These are phyloP conservation scores for Pyrrhia umbra DNA, from an alignment of 2,888 invertebrate genomes.

Conservation along the genomic window DNA sequence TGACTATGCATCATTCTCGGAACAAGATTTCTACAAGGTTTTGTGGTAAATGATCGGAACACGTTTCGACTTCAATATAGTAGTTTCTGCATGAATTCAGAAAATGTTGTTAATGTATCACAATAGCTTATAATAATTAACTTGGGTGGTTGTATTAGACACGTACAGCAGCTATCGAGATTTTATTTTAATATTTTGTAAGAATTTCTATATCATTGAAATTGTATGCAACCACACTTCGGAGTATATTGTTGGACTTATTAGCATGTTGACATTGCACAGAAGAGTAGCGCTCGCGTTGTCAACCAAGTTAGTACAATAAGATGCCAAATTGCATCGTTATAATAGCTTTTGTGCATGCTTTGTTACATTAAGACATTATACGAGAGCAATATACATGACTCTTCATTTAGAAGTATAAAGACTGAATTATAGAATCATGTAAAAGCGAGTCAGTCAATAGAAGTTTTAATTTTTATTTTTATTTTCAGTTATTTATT, in stretches of 20 bases:
- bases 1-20: constrained; percentile 71
- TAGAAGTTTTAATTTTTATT: no score
- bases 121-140: constrained; percentile 8
- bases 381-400: constrained; percentile 29
- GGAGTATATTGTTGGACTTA: constrained; percentile 24
- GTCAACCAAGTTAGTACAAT: constrained; percentile 33
- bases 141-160: neutral
- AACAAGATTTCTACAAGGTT: constrained; percentile 61
- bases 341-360: constrained; percentile 35
- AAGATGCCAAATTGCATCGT: constrained; percentile 61
- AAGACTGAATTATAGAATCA: no score
- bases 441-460: no score
- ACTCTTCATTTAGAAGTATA: no score
- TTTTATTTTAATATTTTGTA: constrained; percentile 4
- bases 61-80: constrained; percentile 28
- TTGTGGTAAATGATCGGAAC: constrained; percentile 43
- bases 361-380: constrained; percentile 36
- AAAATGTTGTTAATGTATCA: constrained; percentile 6
- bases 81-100: constrained; percentile 23
- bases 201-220: constrained; percentile 25
- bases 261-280: constrained; percentile 44
- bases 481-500: neutral
- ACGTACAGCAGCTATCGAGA: neutral
- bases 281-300: constrained; percentile 36
- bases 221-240: constrained; percentile 36